These are phyloP conservation scores for Drosophila algonquin DNA, from an alignment of 2,888 invertebrate genomes.

Conservation along the genomic window DNA sequence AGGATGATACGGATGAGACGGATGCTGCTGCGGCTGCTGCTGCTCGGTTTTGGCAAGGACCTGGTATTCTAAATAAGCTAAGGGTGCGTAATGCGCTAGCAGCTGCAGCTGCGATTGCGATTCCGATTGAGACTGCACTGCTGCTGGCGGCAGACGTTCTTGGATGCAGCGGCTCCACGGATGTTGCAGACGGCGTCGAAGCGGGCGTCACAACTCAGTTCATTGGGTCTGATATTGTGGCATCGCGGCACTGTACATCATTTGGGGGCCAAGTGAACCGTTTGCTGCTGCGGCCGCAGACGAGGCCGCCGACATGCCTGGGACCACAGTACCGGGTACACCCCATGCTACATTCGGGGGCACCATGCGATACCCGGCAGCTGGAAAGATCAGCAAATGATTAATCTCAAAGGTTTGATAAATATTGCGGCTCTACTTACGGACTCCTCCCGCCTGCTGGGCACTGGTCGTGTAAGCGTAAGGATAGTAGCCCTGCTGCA, in stretches of 20 bases:
- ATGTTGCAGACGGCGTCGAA: conserved; percentile 75
- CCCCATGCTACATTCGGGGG: conserved; percentile 85
- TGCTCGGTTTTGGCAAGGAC: conserved; percentile 30
- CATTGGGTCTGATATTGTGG: conserved; percentile 95
- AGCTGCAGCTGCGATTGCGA: conserved; percentile 18
- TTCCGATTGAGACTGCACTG: conserved; percentile 52
- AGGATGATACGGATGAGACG: not conserved
- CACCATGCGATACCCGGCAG: conserved; percentile 87
- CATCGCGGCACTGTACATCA: conserved; percentile 89
- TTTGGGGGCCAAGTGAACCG: conserved; percentile 86
- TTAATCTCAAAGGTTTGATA: not conserved
- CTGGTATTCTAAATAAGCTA: conserved; percentile 41
- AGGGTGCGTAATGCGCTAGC: conserved; percentile 28
- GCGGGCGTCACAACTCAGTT: conserved; percentile 83
- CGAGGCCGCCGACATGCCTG: conserved; percentile 84
- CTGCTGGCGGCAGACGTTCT: conserved; percentile 44
- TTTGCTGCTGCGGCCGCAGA: conserved; percentile 85
- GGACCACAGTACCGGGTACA: conserved; percentile 85
- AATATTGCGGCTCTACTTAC: conserved; percentile 52
- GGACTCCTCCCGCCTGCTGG: conserved; percentile 88
- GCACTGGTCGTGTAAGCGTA: conserved; percentile 89
- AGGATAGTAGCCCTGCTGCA: conserved; percentile 90
- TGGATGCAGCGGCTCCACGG: conserved; percentile 62
- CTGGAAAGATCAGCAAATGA: conserved; percentile 40
- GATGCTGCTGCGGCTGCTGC: conserved; percentile 20